These are phyloP conservation scores for Platalea minor DNA, from an alignment of 2,797 vertebrate species.

Conservation along the genomic window DNA sequence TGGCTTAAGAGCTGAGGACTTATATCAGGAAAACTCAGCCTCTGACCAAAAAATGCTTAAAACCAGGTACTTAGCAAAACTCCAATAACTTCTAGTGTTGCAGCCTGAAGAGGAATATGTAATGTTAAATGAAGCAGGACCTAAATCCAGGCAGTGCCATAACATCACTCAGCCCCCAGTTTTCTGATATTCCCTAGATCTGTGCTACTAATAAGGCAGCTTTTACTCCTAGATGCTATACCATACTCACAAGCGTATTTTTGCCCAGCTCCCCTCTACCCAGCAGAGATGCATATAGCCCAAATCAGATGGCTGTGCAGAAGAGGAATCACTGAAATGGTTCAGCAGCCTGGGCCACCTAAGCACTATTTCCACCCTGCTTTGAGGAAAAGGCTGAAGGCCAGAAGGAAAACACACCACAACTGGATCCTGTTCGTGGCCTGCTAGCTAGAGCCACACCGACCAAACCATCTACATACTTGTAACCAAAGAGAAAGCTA, in stretches of 20 bases:
- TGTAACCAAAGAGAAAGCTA: neutral
- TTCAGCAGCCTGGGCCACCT: neutral
- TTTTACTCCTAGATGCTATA: neutral
- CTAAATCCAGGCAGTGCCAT: neutral
- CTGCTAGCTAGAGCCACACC: neutral
- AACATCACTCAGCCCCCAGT: neutral
- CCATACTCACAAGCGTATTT: neutral
- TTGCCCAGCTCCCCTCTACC: neutral
- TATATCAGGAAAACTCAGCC: neutral
- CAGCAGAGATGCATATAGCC: neutral
- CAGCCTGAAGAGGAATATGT: neutral
- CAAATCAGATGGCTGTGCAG: neutral
- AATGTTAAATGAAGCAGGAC: neutral
- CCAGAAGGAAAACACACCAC: neutral
- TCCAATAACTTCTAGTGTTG: neutral
- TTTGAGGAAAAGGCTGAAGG: neutral
- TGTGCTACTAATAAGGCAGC: neutral
- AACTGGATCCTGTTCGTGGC: neutral
- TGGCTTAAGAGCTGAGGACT: neutral
- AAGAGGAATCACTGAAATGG: neutral
- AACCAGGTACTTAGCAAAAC: neutral
- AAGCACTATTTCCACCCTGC: neutral
- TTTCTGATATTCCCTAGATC: neutral
- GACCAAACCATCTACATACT: neutral
- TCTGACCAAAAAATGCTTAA: neutral